Base-by-base conservation (phyloP, 2,113 vertebrate genomes). In the Oreochromis niloticus region DNA sequence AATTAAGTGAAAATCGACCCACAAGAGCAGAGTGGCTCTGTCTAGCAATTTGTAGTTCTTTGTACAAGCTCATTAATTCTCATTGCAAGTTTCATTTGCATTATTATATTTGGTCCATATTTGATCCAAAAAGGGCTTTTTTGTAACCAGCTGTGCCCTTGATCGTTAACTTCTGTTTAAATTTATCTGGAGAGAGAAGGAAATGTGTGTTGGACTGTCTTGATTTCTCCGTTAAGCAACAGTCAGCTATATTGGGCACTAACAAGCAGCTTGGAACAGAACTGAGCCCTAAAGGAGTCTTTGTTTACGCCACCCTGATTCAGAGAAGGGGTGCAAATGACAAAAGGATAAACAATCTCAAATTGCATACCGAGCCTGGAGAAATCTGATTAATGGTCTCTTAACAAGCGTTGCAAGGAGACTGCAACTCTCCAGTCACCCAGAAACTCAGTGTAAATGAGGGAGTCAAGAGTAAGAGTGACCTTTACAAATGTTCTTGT, bases 401-500 rank as follows among this genome's bases (percentile, higher is more conserved):
- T 34, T 87, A 90, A 92, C 88, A 82, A 91, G 86, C 11, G 1
- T 85, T 91, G 52, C 84, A 4, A 83, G 46, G 80, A 88, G 73
- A 68, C 80, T 84, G 34, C 7, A 48, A 54, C 79, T 13, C 85
- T 66, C 50, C 66, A 4, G 80, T 82, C 88, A 32, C 79, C 34
- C 73, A 63, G 82, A 78, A 59, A 80, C 83, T 34, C 84, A 0
- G 66, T 3, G 16, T 32, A 92, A 91, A 91, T 80, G 88, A 90
- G 83, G 41, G 81, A 87, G 85, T 86, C 83, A 36, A 81, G 88
- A 85, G 80, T 9, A n/a, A 22, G 36, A 27, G 32, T 88, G 89
- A 94, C 89, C 92, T 94, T 93, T 93, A 86, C 83, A 87, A 27
- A 71, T 6, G 50, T 68, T 71, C 80, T 71, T 19, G 56, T 83